Base-by-base conservation (phyloP, 2,113 vertebrate species). In the Coptodon rendalli region DNA sequence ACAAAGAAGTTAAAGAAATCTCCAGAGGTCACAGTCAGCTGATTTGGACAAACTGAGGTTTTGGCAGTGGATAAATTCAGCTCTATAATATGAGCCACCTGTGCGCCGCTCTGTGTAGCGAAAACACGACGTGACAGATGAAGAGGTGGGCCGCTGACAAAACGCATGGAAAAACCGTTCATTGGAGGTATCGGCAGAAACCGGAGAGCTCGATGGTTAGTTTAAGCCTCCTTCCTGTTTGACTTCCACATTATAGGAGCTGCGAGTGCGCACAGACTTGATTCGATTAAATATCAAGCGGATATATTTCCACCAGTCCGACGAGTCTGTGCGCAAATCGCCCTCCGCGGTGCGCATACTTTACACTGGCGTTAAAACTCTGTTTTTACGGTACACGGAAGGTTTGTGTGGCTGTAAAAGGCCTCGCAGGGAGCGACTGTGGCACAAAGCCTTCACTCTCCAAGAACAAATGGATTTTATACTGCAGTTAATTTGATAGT, bases 21-120 rank as follows among this genome's bases (percentile, higher is more conserved):
- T 78, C 83, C 27, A 9, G 71, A 53, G 91, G 84, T 93, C 85
- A 83, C 82, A 83, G 87, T 91, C 93, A 93, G 95, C 94, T 95
- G 93, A 93, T 92, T 85, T 81, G 89, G 90, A 88, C 78, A 84
- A 92, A 89, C 57, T 81, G 81, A 76, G 48, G n/a, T 86, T 87
- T 61, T 87, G 88, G 89, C 87, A 81, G 83, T 43, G 89, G 81
- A 89, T 89, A 61, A 56, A 87, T 82, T 86, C 87, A 48, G 84
- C 86, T 31, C 12, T 17, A 61, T 95, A 96, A 96, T 94, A 43
- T 31, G 92, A 95, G 89, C 94, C 95, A 96, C 94, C 94, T 96
- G 95, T 80, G 87, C 81, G 22, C 76, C 27, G 80, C 87, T 73
- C 80, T 11, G 81, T 52, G 86, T 9, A 81, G 84, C 45, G 86